A percentile compares a stretch with the other conserved stretches of the same genome.
Evolutionary conservation across 2,113 vertebrate genomes (phyloP).

Genomic region (Myotis lucifugus): DNA sequence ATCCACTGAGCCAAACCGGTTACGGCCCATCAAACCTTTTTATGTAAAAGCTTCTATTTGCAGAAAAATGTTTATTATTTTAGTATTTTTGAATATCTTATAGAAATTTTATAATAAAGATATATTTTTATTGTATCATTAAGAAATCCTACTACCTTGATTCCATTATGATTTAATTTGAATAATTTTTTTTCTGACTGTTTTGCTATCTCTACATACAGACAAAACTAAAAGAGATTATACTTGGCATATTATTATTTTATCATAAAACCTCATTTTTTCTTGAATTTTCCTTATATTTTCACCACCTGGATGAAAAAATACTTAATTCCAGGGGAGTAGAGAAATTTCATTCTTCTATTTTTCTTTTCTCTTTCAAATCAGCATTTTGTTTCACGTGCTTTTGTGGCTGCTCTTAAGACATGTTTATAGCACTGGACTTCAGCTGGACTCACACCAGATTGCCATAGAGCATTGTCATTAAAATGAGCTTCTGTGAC

Average conservation of each 20-base stretch:
- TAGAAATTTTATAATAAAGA: not conserved
- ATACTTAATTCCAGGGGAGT: not conserved
- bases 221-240: not conserved
- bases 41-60: not conserved
- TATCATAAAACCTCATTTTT: not conserved
- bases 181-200: not conserved
- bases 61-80: not conserved
- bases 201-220: not conserved
- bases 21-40: not conserved
- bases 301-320: not conserved
- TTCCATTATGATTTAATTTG: not conserved
- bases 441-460: not conserved
- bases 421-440: not conserved
- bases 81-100: not conserved
- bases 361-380: not conserved
- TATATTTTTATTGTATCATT: not conserved
- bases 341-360: not conserved
- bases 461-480: not conserved
- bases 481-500: not conserved
- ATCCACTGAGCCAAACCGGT: no score
- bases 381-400: not conserved
- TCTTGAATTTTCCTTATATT: not conserved
- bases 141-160: not conserved
- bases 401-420: not conserved
- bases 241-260: not conserved